Evolutionary conservation across 2,888 invertebrate genomes (phyloP).

Genomic region (Microchrysa polita): DNA sequence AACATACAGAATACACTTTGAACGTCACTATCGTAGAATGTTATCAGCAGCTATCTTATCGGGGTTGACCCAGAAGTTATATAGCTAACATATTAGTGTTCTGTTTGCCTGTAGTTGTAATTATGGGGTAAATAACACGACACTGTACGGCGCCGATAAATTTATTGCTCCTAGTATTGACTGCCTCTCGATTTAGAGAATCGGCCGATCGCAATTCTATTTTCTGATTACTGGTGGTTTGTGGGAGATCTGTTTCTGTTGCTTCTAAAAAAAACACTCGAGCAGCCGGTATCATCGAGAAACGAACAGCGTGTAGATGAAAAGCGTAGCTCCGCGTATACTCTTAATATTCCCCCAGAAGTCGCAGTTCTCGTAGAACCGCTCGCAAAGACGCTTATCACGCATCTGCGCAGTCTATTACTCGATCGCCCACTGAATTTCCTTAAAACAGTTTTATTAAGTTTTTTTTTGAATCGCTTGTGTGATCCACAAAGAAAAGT

Average conservation of each 20-base stretch:
- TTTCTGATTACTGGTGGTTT: not conserved
- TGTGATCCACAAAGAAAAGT: constrained; percentile 18
- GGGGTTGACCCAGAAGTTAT: constrained; percentile 23
- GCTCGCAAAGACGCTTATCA: constrained; percentile 11
- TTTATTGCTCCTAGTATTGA: not conserved
- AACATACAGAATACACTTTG: not conserved
- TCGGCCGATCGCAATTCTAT: constrained; percentile 13
- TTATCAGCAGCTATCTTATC: constrained; percentile 42
- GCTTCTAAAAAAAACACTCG: not conserved
- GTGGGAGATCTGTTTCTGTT: not conserved
- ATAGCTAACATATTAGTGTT: too few relatives aligned
- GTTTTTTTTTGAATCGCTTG: constrained; percentile 4
- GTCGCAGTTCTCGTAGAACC: constrained; percentile 5
- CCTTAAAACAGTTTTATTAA: not conserved
- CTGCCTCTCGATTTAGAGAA: not conserved
- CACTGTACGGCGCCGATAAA: not conserved
- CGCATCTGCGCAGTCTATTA: constrained; percentile 17
- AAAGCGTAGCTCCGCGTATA: not conserved
- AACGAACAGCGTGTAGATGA: not conserved
- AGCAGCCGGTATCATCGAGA: not conserved
- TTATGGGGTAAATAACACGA: not conserved
- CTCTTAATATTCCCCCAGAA: constrained; percentile 14
- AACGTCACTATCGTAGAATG: constrained; percentile 22
- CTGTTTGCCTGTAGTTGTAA: not conserved
- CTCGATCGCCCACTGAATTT: constrained; percentile 1